These are phyloP conservation scores for Hipposideros larvatus DNA, from an alignment of 2,797 vertebrate species.

Conservation along the genomic window DNA sequence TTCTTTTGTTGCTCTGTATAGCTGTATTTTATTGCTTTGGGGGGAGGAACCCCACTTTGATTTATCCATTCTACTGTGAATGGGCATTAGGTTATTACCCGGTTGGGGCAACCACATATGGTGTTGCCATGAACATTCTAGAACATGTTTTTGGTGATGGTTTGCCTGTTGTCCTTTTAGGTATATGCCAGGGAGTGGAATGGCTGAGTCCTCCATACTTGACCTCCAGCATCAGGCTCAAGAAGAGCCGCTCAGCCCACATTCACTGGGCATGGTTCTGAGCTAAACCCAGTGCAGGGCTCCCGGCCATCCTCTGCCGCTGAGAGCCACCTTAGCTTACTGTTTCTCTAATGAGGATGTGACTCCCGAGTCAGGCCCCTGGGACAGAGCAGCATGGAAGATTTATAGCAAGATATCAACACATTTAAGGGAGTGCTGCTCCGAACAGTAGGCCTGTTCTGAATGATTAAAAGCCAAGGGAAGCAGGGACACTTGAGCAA, in stretches of 20 bases:
- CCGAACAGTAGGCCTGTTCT: neutral
- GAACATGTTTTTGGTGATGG: neutral
- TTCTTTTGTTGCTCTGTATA: neutral
- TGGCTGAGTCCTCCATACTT: neutral
- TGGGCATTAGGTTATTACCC: neutral
- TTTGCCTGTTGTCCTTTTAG: neutral
- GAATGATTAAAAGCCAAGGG: neutral
- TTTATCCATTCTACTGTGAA: neutral
- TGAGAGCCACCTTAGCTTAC: neutral
- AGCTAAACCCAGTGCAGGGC: neutral
- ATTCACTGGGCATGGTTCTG: neutral
- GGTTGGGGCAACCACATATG: neutral
- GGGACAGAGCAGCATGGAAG: neutral
- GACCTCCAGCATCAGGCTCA: neutral
- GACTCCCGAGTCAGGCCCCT: neutral
- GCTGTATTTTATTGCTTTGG: neutral
- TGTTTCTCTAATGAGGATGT: conserved; percentile 38
- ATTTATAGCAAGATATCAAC: neutral
- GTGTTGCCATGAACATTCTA: neutral
- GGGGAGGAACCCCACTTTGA: neutral
- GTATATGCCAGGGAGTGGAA: neutral
- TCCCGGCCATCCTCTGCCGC: neutral
- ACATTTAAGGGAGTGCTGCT: neutral
- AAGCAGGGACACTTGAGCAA: conserved; percentile 8
- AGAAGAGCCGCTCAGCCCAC: neutral